These are phyloP conservation scores for Ylistrum balloti DNA, from an alignment of 1,140 invertebrate genomes.

Conservation along the genomic window DNA sequence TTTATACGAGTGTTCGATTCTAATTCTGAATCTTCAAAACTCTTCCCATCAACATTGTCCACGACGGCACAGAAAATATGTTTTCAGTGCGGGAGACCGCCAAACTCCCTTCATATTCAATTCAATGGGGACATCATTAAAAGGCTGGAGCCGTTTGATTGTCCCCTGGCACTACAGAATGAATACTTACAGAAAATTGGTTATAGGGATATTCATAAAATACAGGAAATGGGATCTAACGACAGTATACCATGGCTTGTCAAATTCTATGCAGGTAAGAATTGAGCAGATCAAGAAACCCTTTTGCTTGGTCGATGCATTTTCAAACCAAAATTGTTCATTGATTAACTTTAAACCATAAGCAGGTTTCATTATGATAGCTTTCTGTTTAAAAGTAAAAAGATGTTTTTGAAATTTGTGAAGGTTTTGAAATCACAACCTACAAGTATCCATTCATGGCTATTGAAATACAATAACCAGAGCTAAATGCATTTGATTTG, in stretches of 20 bases:
- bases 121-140: slow-evolving; percentile 81
- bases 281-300: not conserved
- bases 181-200: slow-evolving; percentile 80
- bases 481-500: no score
- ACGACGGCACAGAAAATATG: slow-evolving; percentile 81
- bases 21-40: slow-evolving; percentile 72
- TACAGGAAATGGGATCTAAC: slow-evolving; percentile 79
- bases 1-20: slow-evolving; percentile 79
- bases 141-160: slow-evolving; percentile 80
- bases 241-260: slow-evolving; percentile 79
- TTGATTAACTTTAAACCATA: no score
- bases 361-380: no score
- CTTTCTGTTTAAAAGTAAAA: not conserved
- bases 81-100: slow-evolving; percentile 75
- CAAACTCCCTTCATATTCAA: slow-evolving; percentile 81
- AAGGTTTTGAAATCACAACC: not conserved
- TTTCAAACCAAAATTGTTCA: not conserved
- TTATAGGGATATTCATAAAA: slow-evolving; percentile 76
- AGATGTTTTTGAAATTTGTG: not conserved
- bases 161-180: slow-evolving; percentile 80
- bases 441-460: not conserved
- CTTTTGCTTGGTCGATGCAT: not conserved
- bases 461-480: no score
- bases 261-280: slow-evolving; percentile 81
- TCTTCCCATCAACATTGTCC: slow-evolving; percentile 79